phyloP scores from a whole-genome alignment of 2,113 vertebrate species.

The Peromyscus maniculatus region DNA sequence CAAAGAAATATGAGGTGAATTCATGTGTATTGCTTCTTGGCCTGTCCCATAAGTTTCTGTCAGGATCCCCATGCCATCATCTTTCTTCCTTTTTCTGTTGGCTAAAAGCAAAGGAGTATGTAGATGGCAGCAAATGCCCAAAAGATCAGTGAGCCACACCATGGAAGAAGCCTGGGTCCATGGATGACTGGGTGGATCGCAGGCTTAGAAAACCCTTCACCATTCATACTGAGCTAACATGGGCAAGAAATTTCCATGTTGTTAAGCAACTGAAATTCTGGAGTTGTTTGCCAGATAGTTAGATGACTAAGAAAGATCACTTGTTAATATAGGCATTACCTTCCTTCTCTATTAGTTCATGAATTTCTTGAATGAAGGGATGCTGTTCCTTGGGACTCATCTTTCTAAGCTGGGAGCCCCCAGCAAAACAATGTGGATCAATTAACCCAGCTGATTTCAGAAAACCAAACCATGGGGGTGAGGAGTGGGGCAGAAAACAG shows the following conservation, averaged over 20 bases:
- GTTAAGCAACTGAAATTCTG: neutral
- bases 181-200: neutral
- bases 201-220: neutral
- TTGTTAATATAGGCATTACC: neutral
- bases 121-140: neutral
- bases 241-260: constrained; percentile 17
- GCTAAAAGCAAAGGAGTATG: constrained; percentile 14
- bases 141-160: neutral
- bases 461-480: neutral
- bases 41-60: neutral
- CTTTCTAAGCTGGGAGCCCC: neutral
- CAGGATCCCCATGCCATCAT: neutral
- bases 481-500: neutral
- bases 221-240: neutral
- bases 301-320: neutral
- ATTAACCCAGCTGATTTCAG: constrained; percentile 10
- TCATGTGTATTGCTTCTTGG: neutral
- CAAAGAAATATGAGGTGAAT: neutral
- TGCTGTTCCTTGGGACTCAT: neutral
- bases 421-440: neutral
- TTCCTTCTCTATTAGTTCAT: neutral
- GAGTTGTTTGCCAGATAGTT: neutral
- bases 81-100: neutral
- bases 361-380: constrained; percentile 19
- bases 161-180: neutral